Conservation (phyloP, 1,140 invertebrate genomes). For the Monochamus saltuarius region DNA sequence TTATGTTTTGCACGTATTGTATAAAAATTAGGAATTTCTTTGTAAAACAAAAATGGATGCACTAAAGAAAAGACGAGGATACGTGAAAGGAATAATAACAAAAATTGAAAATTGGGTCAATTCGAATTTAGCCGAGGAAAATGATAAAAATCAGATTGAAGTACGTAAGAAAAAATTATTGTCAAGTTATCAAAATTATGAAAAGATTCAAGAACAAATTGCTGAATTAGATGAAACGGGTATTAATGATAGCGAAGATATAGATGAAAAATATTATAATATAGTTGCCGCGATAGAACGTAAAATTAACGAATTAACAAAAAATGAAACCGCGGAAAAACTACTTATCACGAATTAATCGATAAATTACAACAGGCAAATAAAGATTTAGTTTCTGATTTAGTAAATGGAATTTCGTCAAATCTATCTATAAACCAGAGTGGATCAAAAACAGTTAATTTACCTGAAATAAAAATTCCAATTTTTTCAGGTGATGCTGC, state of each 20-base stretch:
- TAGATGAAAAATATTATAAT: constrained; percentile 1
- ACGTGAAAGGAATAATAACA: constrained; percentile 10
- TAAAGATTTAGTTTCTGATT: constrained; percentile 5
- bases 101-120: constrained; percentile 6
- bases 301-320: constrained; percentile 6
- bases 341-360: constrained; percentile 5
- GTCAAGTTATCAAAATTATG: constrained; percentile 2
- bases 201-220: constrained; percentile 5
- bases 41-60: constrained; percentile 6
- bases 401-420: constrained; percentile 6
- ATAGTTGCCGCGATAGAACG: constrained; percentile 1
- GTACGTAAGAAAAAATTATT: background rate
- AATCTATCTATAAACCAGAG: constrained; percentile 1
- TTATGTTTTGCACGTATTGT: too few species aligned
- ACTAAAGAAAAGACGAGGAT: too few species aligned
- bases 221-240: constrained; percentile 2
- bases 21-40: too few species aligned
- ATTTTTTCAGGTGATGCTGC: constrained; percentile 4
- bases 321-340: background rate
- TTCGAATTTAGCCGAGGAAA: background rate
- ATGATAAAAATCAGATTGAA: constrained; percentile 12
- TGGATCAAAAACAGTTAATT: background rate
- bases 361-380: constrained; percentile 3
- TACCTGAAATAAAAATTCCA: constrained; percentile 9
- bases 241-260: constrained; percentile 6